Evolutionary conservation across 23 tunicate genomes (phyloP).

Genomic region (Halocynthia roretzi): DNA sequence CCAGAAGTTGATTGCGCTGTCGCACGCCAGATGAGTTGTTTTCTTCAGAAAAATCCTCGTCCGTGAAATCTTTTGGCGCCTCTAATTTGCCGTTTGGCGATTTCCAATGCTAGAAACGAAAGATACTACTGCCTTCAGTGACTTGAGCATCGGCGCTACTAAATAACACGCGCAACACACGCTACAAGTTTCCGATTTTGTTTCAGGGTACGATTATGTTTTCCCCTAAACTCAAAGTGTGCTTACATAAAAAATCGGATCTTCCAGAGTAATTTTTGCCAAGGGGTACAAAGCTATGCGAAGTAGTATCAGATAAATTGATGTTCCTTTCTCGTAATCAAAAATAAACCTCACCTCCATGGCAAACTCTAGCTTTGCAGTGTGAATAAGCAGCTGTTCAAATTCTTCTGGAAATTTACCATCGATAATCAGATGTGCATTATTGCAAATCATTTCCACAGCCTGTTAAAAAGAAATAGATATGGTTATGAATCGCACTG

Average conservation of each 20-base stretch:
- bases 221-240: too few relatives aligned
- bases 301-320: too few relatives aligned
- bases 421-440: constrained; percentile 61
- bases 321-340: too few relatives aligned
- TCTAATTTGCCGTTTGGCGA: constrained; percentile 55
- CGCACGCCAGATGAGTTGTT: constrained; percentile 59
- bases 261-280: too few relatives aligned
- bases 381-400: constrained; percentile 41
- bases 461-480: constrained; percentile 33
- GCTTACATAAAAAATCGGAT: too few relatives aligned
- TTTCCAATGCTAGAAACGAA: constrained; percentile 44
- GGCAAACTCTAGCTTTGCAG: constrained; percentile 57
- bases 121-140: not conserved
- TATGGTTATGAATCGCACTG: too few relatives aligned
- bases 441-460: constrained; percentile 41
- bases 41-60: constrained; percentile 53
- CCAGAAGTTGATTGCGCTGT: constrained; percentile 28
- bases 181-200: too few relatives aligned
- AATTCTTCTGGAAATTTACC: constrained; percentile 67
- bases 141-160: not conserved
- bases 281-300: too few relatives aligned
- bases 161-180: not conserved
- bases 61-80: constrained; percentile 29
- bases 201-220: too few relatives aligned
- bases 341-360: constrained; percentile 54